Conservation (phyloP, 2,797 vertebrate species). For the Poliocrania exsul region DNA sequence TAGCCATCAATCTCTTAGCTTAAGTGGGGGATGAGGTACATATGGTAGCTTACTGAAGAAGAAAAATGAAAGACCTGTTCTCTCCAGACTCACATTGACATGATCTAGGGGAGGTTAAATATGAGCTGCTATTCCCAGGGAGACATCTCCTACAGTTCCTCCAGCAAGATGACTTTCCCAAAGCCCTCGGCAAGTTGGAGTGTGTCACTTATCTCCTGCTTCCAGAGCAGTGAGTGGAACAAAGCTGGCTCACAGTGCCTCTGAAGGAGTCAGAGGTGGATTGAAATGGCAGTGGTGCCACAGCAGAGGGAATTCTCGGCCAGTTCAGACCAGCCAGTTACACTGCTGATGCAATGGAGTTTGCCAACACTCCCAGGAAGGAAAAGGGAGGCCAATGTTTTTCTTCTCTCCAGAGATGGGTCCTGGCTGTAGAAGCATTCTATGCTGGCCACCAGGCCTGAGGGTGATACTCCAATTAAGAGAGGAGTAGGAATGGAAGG, state of each 20-base stretch:
- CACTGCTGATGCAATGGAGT: neutral
- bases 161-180: constrained; percentile 58
- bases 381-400: neutral
- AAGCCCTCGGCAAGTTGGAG: constrained; percentile 35
- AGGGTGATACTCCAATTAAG: neutral
- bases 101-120: constrained; percentile 68
- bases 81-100: constrained; percentile 54
- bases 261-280: neutral
- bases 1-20: constrained; percentile 72
- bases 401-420: neutral
- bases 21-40: constrained; percentile 70
- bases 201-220: constrained; percentile 8
- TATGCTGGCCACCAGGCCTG: neutral
- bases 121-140: constrained; percentile 53
- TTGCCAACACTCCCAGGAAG: neutral
- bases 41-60: constrained; percentile 68
- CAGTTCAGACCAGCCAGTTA: neutral
- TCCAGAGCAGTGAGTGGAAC: neutral
- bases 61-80: constrained; percentile 71
- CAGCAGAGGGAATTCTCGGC: neutral
- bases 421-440: fast-evolving
- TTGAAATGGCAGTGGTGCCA: neutral
- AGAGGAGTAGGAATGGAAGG: neutral
- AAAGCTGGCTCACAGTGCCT: neutral
- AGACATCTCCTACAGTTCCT: constrained; percentile 25